Base-by-base conservation (phyloP, 23 tunicate genomes). In the Phallusia fumigata region DNA sequence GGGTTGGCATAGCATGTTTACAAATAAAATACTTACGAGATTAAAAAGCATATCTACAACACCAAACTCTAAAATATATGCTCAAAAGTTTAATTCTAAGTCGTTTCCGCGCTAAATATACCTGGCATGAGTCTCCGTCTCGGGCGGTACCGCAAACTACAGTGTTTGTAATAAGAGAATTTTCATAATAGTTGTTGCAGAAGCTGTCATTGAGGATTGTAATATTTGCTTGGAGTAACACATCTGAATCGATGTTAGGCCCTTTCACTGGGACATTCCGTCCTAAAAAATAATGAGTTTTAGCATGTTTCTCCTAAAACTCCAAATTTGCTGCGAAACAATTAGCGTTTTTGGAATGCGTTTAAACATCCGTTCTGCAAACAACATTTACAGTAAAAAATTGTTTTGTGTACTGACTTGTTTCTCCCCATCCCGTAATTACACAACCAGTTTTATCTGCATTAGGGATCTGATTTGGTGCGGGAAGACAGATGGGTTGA, bases 351-450 rank as follows among this genome's bases (percentile, higher is more conserved):
- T n/a, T n/a, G n/a, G n/a, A n/a, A 40, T 40, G 47, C 10, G 47
- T 3, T 58, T 6, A 58, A 22, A 58, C n/a, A n/a, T n/a, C n/a
- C 26, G 69, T 58, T 58, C 16, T 58, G 16, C 8, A 24, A 24
- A 58, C 69, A 58, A 58, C 8, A 58, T 58, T 11, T 6, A 58
- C 28, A 6, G n/a, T n/a, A 40, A 3, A 40, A 3, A 10, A 40
- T 40, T 40, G 10, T 40, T 40, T 40, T 22, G 28, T 58, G 2
- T 24, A 74, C 84, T 73, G 32, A 86, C 90, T 75, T 15, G 80
- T 73, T 24, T 36, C 80, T 24, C 90, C 90, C 90, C 90, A 86
- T 73, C 90, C 90, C 0, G 84, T 64, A 10, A 79, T 75, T 13
- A 78, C 75, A 74, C 90, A 86, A 28, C 13, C n/a, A 10, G 47